Evolutionary conservation across 1,140 invertebrate species (phyloP).

Genomic region (Nephotettix cincticeps): DNA sequence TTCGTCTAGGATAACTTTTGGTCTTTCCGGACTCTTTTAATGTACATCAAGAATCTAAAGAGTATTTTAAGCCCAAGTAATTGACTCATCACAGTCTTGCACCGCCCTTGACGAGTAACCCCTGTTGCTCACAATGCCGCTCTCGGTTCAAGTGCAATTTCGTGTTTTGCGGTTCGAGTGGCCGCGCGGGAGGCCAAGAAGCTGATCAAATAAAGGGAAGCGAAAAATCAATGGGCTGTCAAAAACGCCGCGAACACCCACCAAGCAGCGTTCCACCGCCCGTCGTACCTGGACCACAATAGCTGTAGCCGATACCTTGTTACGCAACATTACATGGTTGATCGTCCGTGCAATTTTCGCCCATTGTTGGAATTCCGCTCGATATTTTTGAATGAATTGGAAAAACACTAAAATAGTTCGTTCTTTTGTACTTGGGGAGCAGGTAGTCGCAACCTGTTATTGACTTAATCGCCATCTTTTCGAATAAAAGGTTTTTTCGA

Average conservation of each 20-base stretch:
- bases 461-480: too few species aligned
- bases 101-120: too few species aligned
- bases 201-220: constrained; percentile 18
- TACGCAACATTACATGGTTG: neutral
- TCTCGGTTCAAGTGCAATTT: neutral
- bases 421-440: too few species aligned
- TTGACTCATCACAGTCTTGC: too few species aligned
- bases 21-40: too few species aligned
- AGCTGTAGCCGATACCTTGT: neutral
- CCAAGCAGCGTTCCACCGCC: neutral
- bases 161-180: constrained; percentile 4
- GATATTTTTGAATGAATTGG: too few species aligned
- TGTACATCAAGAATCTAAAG: too few species aligned
- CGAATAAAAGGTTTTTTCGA: neutral
- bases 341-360: neutral
- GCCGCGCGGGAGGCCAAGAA: neutral
- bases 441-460: too few species aligned
- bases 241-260: neutral
- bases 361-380: neutral
- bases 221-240: constrained; percentile 9
- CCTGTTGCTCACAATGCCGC: too few species aligned
- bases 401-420: too few species aligned
- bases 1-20: too few species aligned
- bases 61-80: too few species aligned
- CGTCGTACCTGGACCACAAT: neutral